phyloP scores from a whole-genome alignment of 2,888 invertebrate genomes.

The Hydrotaea diabolus region DNA sequence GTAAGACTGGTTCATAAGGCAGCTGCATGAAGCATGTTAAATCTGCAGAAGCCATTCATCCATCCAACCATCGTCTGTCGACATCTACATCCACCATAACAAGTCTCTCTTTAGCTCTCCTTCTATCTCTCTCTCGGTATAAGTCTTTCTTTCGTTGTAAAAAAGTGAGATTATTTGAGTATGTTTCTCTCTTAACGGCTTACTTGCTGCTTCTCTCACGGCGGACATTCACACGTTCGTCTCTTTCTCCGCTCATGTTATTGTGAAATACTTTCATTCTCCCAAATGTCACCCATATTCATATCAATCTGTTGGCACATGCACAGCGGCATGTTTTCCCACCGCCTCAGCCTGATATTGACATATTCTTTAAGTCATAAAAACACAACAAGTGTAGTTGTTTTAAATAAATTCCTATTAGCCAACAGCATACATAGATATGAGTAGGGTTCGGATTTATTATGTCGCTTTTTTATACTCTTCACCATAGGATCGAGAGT shows the following conservation, averaged over 20 bases:
- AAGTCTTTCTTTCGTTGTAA: neutral
- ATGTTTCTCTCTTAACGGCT: neutral
- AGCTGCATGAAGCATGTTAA: constrained; percentile 66
- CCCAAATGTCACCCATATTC: constrained; percentile 9
- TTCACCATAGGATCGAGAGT: too few relatives aligned
- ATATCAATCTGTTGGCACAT: neutral
- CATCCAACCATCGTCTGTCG: too few relatives aligned
- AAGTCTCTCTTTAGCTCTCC: constrained; percentile 10
- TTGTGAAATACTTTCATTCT: constrained; percentile 53
- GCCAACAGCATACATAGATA: neutral
- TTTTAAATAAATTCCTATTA: constrained; percentile 1
- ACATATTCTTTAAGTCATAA: neutral
- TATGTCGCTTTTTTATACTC: too few relatives aligned
- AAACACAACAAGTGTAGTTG: constrained; percentile 24
- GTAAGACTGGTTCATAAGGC: constrained; percentile 67
- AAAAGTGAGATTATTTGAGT: neutral
- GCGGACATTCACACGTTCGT: neutral
- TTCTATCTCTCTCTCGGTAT: neutral
- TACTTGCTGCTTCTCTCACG: neutral
- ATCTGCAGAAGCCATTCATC: constrained; percentile 59
- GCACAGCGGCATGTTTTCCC: constrained; percentile 17
- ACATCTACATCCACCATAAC: constrained; percentile 20
- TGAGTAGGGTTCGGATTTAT: too few relatives aligned
- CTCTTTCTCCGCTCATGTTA: neutral
- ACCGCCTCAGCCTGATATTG: neutral